These are phyloP conservation scores for Cheilosia variabilis DNA, from an alignment of 2,888 invertebrate species.

Conservation along the genomic window DNA sequence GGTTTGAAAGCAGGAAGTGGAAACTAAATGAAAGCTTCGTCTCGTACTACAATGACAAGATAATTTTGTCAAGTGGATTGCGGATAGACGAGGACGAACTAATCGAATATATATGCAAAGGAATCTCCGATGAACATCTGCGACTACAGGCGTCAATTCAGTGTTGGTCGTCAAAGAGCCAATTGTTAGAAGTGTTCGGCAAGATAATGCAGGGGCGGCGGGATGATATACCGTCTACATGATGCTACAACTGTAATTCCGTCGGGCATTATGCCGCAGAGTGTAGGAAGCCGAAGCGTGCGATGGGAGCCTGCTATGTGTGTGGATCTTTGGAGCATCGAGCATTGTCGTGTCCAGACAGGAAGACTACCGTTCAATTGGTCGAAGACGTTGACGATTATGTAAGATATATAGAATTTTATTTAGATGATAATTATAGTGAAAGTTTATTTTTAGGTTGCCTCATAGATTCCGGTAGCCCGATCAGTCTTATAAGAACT, in stretches of 20 bases:
- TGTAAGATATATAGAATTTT: conserved; percentile 17
- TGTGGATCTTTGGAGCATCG: conserved; percentile 18
- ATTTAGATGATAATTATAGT: conserved; percentile 1
- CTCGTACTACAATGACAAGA: background rate
- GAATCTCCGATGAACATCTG: conserved; percentile 1
- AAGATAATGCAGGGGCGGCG: background rate
- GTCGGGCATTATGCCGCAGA: conserved; percentile 37
- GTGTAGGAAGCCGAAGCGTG: conserved; percentile 33
- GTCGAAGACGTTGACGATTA: conserved; percentile 12
- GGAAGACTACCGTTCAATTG: conserved; percentile 1
- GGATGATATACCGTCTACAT: background rate
- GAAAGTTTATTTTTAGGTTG: conserved; percentile 18
- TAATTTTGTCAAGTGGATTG: background rate
- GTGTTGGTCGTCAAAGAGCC: background rate
- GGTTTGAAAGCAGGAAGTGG: background rate
- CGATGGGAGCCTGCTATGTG: conserved; percentile 29
- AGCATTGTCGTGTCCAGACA: background rate
- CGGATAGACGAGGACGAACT: conserved; percentile 1
- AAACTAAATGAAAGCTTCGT: background rate
- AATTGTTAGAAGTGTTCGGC: background rate
- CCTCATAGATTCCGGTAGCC: conserved; percentile 49
- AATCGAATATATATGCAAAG: conserved; percentile 3
- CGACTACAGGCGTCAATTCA: conserved; percentile 4
- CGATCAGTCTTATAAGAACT: conserved; percentile 52
- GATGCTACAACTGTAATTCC: conserved; percentile 35